phyloP scores from a whole-genome alignment of 2,797 vertebrate genomes.

The Knipowitschia caucasica region DNA sequence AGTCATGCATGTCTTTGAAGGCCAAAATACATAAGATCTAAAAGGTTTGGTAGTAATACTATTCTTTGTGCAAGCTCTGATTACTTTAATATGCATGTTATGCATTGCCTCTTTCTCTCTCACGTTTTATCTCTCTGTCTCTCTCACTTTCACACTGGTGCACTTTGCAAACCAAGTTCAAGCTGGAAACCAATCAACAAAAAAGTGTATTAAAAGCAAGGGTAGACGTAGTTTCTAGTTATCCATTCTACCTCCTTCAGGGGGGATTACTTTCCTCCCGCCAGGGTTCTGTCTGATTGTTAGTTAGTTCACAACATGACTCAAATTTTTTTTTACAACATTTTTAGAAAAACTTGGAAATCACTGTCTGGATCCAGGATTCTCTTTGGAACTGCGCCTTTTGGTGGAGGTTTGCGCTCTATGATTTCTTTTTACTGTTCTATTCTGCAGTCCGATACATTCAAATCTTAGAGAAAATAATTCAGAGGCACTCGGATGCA shows the following conservation, averaged over 20 bases:
- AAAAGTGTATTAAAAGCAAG: slow-evolving; percentile 9
- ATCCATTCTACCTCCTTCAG: not conserved
- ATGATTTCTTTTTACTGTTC: too few relatives aligned
- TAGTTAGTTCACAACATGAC: too few relatives aligned
- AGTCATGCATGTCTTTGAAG: slow-evolving; percentile 42
- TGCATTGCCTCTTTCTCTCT: slow-evolving; percentile 18
- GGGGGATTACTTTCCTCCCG: too few relatives aligned
- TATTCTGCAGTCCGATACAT: too few relatives aligned
- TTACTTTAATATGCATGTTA: slow-evolving; percentile 32
- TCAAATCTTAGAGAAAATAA: too few relatives aligned
- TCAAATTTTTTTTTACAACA: too few relatives aligned
- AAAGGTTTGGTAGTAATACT: slow-evolving; percentile 13
- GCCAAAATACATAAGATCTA: slow-evolving; percentile 58
- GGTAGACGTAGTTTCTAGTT: slow-evolving; percentile 12
- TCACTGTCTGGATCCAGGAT: too few relatives aligned
- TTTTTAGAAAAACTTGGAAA: too few relatives aligned
- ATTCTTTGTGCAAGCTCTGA: slow-evolving; percentile 47
- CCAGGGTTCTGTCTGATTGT: too few relatives aligned
- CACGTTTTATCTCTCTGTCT: slow-evolving; percentile 36
- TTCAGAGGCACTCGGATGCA: too few relatives aligned
- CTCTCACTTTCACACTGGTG: slow-evolving; percentile 48
- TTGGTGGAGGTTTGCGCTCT: too few relatives aligned
- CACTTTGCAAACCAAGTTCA: slow-evolving; percentile 36
- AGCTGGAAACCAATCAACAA: slow-evolving; percentile 25
- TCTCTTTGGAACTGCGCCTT: too few relatives aligned